Conservation (phyloP, 2,113 vertebrate species). For the Odocoileus hemionus region DNA sequence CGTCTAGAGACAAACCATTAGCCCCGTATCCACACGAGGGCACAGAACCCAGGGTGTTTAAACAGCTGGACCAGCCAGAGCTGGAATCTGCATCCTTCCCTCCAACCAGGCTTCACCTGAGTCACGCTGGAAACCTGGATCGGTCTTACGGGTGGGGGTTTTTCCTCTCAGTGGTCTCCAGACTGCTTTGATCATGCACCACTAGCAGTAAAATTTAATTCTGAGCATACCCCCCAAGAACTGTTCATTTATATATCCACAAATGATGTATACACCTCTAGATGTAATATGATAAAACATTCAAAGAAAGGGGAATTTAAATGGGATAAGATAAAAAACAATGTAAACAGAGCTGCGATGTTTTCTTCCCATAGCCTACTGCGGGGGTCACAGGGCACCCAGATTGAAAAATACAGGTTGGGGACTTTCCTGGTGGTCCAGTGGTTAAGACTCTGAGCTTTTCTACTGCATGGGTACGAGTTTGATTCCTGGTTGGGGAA, state of each 20-base stretch:
- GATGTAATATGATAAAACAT: neutral
- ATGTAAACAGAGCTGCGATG: neutral
- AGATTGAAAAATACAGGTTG: neutral
- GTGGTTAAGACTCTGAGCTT: neutral
- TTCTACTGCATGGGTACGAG: neutral
- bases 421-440: neutral
- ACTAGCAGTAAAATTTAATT: neutral
- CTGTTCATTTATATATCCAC: neutral
- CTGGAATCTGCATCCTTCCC: neutral
- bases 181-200: neutral
- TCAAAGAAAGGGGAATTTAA: neutral
- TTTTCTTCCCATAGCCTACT: neutral
- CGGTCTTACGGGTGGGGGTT: fast-evolving
- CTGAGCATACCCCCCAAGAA: neutral
- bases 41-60: neutral
- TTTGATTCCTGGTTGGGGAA: neutral
- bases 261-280: neutral
- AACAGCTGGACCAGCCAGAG: neutral
- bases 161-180: too few species aligned
- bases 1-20: neutral
- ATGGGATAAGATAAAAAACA: neutral
- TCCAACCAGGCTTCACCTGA: neutral
- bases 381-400: fast-evolving
- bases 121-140: fast-evolving
- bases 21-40: fast-evolving